A percentile compares a stretch with the other conserved stretches of the same genome.
phyloP scores from a whole-genome alignment of 2,888 invertebrate genomes.

The Oxystoma pomonae region DNA sequence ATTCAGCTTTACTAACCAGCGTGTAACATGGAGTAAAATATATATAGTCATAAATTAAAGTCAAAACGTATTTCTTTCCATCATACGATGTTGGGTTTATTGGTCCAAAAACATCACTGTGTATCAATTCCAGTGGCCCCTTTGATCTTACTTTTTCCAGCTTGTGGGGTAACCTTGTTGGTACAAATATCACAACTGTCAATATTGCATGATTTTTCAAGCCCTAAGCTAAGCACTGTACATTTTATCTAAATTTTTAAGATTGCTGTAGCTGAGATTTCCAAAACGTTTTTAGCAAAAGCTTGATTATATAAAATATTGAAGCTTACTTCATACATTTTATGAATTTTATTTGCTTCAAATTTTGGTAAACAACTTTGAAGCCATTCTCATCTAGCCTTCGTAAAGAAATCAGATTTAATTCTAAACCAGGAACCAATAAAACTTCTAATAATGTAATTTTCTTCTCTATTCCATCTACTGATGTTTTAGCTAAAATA shows the following conservation, averaged over 20 bases:
- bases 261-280: slow-evolving; percentile 3
- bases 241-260: slow-evolving; percentile 6
- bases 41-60: slow-evolving; percentile 3
- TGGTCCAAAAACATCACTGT: slow-evolving; percentile 7
- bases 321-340: slow-evolving; percentile 13
- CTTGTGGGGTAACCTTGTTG: slow-evolving; percentile 9
- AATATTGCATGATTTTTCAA: neutral
- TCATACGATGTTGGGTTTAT: slow-evolving; percentile 5
- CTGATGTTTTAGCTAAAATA: too few species aligned
- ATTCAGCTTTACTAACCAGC: slow-evolving; percentile 1
- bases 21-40: slow-evolving; percentile 4
- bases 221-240: slow-evolving; percentile 1
- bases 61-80: slow-evolving; percentile 5
- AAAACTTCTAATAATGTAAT: too few species aligned
- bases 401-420: too few species aligned
- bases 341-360: slow-evolving; percentile 15
- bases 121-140: slow-evolving; percentile 6
- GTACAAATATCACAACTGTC: slow-evolving; percentile 6
- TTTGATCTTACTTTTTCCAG: slow-evolving; percentile 2
- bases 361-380: too few species aligned
- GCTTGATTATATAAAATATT: neutral
- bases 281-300: slow-evolving; percentile 4
- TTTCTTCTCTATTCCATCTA: too few species aligned
- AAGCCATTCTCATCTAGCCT: too few species aligned
- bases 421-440: too few species aligned